Percentiles rank a stretch among this genome's conserved stretches.
phyloP scores from a whole-genome alignment of 2,113 vertebrate species.

The Toxotes chatareus region DNA sequence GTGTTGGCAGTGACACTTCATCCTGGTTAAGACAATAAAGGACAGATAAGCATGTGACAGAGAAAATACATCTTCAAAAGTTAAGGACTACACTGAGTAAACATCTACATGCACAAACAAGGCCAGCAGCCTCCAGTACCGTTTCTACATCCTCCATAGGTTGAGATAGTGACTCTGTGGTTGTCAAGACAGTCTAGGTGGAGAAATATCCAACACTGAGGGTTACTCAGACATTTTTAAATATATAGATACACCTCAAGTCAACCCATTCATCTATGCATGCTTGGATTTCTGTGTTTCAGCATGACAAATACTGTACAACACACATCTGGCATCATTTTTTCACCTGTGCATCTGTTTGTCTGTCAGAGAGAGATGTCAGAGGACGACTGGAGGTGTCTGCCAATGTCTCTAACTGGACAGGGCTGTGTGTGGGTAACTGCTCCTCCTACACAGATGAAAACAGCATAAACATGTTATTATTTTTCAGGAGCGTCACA shows the following conservation, averaged over 20 bases:
- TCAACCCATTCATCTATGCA: background rate
- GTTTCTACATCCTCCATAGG: conserved; percentile 31
- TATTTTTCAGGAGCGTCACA: conserved; percentile 13
- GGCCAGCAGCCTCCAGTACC: conserved; percentile 37
- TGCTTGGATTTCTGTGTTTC: background rate
- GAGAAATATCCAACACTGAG: background rate
- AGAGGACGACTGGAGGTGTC: conserved; percentile 14
- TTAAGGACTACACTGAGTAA: background rate
- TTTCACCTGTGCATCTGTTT: conserved; percentile 32
- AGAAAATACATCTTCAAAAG: conserved; percentile 7
- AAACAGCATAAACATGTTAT: conserved; percentile 26
- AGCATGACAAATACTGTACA: background rate
- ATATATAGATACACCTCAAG: background rate
- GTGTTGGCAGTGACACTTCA: conserved; percentile 30
- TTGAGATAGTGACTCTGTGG: conserved; percentile 15
- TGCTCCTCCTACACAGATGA: conserved; percentile 44
- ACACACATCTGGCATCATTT: background rate
- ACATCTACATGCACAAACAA: background rate
- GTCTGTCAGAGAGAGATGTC: conserved; percentile 17
- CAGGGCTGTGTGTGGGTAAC: conserved; percentile 17
- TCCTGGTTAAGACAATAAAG: conserved; percentile 44
- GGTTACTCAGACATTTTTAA: background rate
- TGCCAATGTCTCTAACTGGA: conserved; percentile 5
- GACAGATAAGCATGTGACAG: conserved; percentile 4
- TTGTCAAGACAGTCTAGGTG: conserved; percentile 15